A percentile compares a stretch with the other conserved stretches of the same genome.
These are phyloP conservation scores for Hormiphora californensis DNA, from an alignment of 37 sponge, comb jelly and placozoan genomes.

Conservation along the genomic window DNA sequence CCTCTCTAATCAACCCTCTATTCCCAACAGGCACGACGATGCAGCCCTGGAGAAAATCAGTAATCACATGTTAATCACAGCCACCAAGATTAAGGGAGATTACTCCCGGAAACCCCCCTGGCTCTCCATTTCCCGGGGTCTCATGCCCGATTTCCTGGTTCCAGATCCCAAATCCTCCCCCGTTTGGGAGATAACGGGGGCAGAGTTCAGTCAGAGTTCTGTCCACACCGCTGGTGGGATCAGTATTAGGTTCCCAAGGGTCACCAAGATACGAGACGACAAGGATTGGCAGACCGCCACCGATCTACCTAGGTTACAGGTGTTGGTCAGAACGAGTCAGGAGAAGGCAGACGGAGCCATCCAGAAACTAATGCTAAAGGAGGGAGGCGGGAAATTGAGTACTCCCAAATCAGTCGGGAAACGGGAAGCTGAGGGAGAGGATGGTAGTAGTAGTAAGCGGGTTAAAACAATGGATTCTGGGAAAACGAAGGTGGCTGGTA, in stretches of 20 bases:
- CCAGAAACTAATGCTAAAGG: slow-evolving; percentile 20
- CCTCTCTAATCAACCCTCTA: too few relatives aligned
- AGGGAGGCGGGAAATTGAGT: slow-evolving; percentile 20
- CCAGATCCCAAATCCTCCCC: slow-evolving; percentile 74
- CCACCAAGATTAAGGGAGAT: slow-evolving; percentile 61
- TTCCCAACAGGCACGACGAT: slow-evolving; percentile 79
- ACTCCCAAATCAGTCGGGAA: background rate
- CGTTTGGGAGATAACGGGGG: slow-evolving; percentile 60
- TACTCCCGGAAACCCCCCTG: slow-evolving; percentile 76
- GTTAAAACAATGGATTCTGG: too few relatives aligned
- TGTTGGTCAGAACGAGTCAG: slow-evolving; percentile 35
- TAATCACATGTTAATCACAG: slow-evolving; percentile 58
- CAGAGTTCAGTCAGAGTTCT: slow-evolving; percentile 85
- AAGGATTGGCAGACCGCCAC: slow-evolving; percentile 95
- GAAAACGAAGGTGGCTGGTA: too few relatives aligned
- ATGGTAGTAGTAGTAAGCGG: background rate
- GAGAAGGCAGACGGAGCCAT: slow-evolving; percentile 34
- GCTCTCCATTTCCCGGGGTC: slow-evolving; percentile 66
- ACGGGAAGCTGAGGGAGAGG: background rate
- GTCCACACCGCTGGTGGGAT: slow-evolving; percentile 89
- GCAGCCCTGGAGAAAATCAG: slow-evolving; percentile 72
- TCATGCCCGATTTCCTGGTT: slow-evolving; percentile 84
- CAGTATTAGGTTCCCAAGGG: slow-evolving; percentile 92
- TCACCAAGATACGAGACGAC: slow-evolving; percentile 90
- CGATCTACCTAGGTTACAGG: slow-evolving; percentile 75